Conservation (phyloP, 2,113 vertebrate genomes). For the Protobothrops mucrosquamatus region DNA sequence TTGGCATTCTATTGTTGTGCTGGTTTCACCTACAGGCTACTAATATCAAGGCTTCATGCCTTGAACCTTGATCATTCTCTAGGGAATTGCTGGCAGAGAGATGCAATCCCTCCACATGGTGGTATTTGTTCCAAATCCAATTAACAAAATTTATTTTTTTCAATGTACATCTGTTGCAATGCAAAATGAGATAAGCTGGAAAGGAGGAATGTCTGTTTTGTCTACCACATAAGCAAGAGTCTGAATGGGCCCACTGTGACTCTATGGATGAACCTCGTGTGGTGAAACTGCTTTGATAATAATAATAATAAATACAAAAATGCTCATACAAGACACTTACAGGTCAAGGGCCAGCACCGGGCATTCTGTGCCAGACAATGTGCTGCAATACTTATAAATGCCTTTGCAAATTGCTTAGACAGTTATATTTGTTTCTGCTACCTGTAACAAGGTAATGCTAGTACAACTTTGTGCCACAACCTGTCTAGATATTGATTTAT, state of each 20-base stretch:
- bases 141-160: not conserved
- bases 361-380: not conserved
- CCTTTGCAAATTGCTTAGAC: not conserved
- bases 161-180: not conserved
- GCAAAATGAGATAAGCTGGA: not conserved
- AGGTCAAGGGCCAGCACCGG: not conserved
- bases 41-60: not conserved
- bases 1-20: not conserved
- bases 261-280: not conserved
- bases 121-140: not conserved
- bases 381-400: not conserved
- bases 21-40: not conserved
- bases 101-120: not conserved
- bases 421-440: not conserved
- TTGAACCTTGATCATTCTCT: not conserved
- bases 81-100: not conserved
- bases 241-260: not conserved
- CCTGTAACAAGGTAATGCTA: not conserved
- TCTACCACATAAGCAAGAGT: not conserved
- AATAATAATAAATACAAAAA: too few relatives aligned
- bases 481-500: not conserved
- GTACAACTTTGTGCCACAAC: not conserved
- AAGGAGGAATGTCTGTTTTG: not conserved
- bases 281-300: not conserved
- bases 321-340: not conserved